Conservation (phyloP, 2,113 vertebrate species). For the Brachirus orientalis region DNA sequence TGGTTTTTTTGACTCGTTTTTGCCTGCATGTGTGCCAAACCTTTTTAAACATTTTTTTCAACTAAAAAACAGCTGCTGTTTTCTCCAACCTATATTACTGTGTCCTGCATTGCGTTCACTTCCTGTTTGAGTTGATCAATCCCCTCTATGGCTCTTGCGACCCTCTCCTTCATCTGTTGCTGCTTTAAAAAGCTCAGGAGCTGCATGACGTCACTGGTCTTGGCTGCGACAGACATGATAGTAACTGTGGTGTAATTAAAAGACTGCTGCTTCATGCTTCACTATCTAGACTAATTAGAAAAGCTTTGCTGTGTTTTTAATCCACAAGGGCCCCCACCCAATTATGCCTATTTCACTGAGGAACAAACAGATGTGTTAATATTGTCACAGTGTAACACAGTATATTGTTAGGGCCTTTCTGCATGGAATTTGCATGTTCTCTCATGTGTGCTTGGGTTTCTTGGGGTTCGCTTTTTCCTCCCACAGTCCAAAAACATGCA, state of each 20-base stretch:
- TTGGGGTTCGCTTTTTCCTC: too few species aligned
- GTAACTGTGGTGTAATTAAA: slow-evolving; percentile 39
- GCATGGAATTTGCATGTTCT: too few species aligned
- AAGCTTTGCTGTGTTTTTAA: slow-evolving; percentile 41
- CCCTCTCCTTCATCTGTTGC: background rate
- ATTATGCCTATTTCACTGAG: background rate
- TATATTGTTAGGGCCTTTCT: too few species aligned
- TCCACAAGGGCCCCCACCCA: slow-evolving; percentile 21
- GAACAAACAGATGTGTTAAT: slow-evolving; percentile 26
- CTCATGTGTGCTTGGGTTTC: too few species aligned
- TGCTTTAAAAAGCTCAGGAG: slow-evolving; percentile 1
- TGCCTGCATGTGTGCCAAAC: too few species aligned
- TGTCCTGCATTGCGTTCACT: background rate
- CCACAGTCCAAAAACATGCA: too few species aligned
- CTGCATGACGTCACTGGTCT: slow-evolving; percentile 1
- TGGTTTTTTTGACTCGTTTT: too few species aligned
- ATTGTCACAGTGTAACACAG: too few species aligned
- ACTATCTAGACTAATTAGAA: slow-evolving; percentile 51
- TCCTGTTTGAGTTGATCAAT: slow-evolving; percentile 1
- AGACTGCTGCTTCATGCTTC: slow-evolving; percentile 20
- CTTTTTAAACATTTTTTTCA: too few species aligned
- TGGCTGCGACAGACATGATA: slow-evolving; percentile 27
- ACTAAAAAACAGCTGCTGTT: too few species aligned
- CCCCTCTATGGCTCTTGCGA: too few species aligned
- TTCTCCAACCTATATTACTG: background rate